Percentiles rank a stretch among this genome's conserved stretches.
Evolutionary conservation across 2,888 invertebrate species (phyloP).

Genomic region (Anagyrus pseudococci): DNA sequence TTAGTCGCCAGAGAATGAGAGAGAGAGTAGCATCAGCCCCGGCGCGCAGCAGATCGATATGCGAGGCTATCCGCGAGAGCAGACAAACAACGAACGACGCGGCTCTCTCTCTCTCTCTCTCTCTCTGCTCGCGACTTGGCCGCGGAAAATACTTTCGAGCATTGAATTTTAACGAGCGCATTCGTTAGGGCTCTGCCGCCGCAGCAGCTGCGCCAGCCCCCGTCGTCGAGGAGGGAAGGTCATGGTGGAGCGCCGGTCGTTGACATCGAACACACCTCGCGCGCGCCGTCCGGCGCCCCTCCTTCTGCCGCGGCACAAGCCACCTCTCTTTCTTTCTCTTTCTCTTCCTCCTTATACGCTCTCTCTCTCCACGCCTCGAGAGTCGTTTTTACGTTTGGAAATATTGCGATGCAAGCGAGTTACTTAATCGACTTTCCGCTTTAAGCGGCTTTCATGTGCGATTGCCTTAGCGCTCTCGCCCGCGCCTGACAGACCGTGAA

Average conservation of each 20-base stretch:
- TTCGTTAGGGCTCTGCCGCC: constrained; percentile 21
- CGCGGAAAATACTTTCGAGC: constrained; percentile 33
- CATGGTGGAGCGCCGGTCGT: constrained; percentile 31
- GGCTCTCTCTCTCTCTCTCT: not conserved
- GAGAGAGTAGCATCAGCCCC: too few species aligned
- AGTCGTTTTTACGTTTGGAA: too few species aligned
- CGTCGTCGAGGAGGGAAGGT: constrained; percentile 27
- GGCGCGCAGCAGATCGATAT: too few species aligned
- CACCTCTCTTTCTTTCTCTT: not conserved
- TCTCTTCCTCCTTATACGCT: not conserved
- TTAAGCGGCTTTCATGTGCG: too few species aligned
- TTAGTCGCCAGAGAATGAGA: too few species aligned
- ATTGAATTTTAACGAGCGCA: constrained; percentile 38
- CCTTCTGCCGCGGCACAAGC: too few species aligned
- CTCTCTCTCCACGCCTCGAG: too few species aligned
- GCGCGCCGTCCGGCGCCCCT: not conserved
- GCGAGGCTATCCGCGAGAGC: not conserved
- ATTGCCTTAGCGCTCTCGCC: too few species aligned
- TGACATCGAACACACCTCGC: constrained; percentile 13
- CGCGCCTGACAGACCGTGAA: too few species aligned
- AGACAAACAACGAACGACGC: not conserved
- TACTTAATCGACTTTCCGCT: too few species aligned
- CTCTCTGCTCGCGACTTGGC: not conserved
- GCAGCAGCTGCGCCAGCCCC: not conserved
- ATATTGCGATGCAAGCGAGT: too few species aligned